These are phyloP conservation scores for Acrobasis repandana DNA, from an alignment of 2,888 invertebrate genomes.

Conservation along the genomic window DNA sequence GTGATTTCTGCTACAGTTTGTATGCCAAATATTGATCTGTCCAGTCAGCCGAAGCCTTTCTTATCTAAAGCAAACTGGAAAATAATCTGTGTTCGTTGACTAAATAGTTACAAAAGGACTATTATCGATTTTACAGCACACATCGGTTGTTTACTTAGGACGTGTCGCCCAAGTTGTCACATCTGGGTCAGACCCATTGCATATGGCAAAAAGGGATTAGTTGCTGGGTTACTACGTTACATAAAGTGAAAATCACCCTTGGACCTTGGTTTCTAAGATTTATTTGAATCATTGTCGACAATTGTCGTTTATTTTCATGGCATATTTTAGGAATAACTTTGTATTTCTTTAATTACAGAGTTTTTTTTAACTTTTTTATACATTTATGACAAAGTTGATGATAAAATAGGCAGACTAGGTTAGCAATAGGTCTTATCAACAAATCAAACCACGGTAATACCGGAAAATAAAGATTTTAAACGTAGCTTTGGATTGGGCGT, in stretches of 20 bases:
- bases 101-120: slow-evolving; percentile 35
- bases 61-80: slow-evolving; percentile 12
- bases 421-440: too few species aligned
- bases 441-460: too few species aligned
- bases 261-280: neutral
- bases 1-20: slow-evolving; percentile 5
- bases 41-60: slow-evolving; percentile 21
- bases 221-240: slow-evolving; percentile 3
- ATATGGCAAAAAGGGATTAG: slow-evolving; percentile 23
- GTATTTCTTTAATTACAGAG: too few species aligned
- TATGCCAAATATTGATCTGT: slow-evolving; percentile 4
- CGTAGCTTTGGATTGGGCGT: too few species aligned
- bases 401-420: too few species aligned
- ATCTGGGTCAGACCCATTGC: slow-evolving; percentile 26
- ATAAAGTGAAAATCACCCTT: slow-evolving; percentile 2
- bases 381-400: too few species aligned
- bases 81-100: slow-evolving; percentile 28
- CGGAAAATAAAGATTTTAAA: too few species aligned
- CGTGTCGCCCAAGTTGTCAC: slow-evolving; percentile 26
- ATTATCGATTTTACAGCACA: slow-evolving; percentile 38
- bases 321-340: too few species aligned
- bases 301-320: too few species aligned
- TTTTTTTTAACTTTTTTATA: too few species aligned
- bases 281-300: neutral
- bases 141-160: slow-evolving; percentile 41